Conservation (phyloP, 2,797 vertebrate genomes). For the Taenioides sp. region DNA sequence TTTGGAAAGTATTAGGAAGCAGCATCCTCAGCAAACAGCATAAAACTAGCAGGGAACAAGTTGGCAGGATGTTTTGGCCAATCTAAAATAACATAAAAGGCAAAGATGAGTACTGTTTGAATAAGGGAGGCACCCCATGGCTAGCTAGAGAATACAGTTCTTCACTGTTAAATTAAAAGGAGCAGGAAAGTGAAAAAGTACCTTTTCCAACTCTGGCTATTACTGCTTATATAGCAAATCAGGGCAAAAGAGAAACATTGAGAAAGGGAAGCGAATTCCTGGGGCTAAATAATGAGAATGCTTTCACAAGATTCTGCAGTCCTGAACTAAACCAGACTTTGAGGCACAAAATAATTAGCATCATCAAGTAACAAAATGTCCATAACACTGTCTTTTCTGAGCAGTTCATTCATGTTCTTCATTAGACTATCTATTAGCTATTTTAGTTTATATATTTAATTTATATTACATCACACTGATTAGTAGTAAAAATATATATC, state of each 20-base stretch:
- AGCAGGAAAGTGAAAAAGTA: background rate
- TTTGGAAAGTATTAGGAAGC: background rate
- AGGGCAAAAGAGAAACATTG: background rate
- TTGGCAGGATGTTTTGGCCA: conserved; percentile 4
- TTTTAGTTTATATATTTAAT: background rate
- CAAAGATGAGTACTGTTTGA: background rate
- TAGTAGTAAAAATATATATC: too few relatives aligned
- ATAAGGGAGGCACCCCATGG: background rate
- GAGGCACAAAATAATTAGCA: too few relatives aligned
- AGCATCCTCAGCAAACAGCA: background rate
- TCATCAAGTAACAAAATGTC: too few relatives aligned
- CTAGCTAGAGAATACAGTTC: background rate
- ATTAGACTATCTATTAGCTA: background rate
- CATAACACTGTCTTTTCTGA: background rate
- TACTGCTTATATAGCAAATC: background rate
- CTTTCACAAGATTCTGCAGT: background rate
- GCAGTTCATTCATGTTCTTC: background rate
- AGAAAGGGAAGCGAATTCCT: background rate
- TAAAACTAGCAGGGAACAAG: background rate
- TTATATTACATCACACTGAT: too few relatives aligned
- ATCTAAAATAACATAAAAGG: conserved; percentile 6
- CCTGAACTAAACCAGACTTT: background rate
- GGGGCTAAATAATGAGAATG: background rate
- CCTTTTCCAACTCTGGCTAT: background rate
- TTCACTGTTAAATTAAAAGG: background rate